Base-by-base conservation (phyloP, 2,113 vertebrate species). In the Rafetus swinhoei region DNA sequence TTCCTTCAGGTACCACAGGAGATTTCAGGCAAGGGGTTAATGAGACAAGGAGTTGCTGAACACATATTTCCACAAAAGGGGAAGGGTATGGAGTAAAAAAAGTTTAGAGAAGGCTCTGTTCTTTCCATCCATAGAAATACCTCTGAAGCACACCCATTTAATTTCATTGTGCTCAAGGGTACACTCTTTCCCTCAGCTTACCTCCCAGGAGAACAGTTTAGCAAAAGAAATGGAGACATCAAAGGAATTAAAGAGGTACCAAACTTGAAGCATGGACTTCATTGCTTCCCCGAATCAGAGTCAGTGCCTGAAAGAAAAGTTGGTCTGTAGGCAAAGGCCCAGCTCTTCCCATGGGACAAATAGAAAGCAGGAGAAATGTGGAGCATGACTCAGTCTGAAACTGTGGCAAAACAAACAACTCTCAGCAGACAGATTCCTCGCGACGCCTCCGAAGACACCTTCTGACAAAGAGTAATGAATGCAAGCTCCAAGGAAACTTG, bases 191-290 rank as follows among this genome's bases (percentile, higher is more conserved):
- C 76, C 1, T 56, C 10, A 53, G 5, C 62, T 52, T 16, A 35
- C 21, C 0, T 0, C 53, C 0, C 0, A 0, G 84, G 77, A 21
- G 1, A 69, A 19, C 81, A 1, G 27, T 10, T 52, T 25, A 69
- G 32, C 72, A 76, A 76, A 76, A 16, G 18, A 89, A 65, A 32
- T 4, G 39, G 77, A 86, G 1, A 6, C 0, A 59, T 1, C 1
- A 60, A 45, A 45, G 8, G 16, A n/a, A 8, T 69, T 69, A 69
- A 18, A 69, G 32, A 19, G 1, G 3, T 19, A 29, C 21, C 10
- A 9, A 60, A 15, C 56, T 0, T 7, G 1, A 81, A 0, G 65
- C 65, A 21, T 7, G 19, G 15, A 29, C 35, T 65, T 74, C n/a
- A 5, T 10, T 39, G 39, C 72, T 25, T 76, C 25, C 39, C 22